Evolutionary conservation across 2,113 vertebrate genomes (phyloP).

Genomic region (Bagarius yarrelli): DNA sequence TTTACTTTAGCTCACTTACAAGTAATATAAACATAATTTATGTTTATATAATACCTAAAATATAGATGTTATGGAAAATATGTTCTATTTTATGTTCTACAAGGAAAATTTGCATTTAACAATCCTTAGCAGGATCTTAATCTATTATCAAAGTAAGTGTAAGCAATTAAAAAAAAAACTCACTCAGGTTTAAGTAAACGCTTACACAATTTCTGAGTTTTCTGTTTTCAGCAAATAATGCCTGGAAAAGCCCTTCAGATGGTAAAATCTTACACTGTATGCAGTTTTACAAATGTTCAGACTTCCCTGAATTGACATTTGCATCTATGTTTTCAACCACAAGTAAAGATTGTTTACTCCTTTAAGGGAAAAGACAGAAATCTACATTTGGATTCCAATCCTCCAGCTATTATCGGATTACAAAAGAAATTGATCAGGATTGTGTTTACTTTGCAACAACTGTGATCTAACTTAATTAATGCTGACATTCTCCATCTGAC

Average conservation of each 20-base stretch:
- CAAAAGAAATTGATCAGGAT: not conserved
- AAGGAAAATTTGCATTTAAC: not conserved
- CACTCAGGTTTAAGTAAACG: too few relatives aligned
- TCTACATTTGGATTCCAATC: not conserved
- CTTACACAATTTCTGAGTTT: too few relatives aligned
- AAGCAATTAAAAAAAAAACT: too few relatives aligned
- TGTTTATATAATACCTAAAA: too few relatives aligned
- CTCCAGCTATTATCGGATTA: not conserved
- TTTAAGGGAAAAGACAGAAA: not conserved
- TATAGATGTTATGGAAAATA: too few relatives aligned
- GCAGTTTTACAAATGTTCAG: not conserved
- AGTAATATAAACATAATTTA: too few relatives aligned
- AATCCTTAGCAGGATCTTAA: not conserved
- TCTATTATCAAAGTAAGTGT: not conserved
- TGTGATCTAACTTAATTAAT: not conserved
- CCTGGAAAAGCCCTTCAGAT: not conserved
- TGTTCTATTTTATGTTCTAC: too few relatives aligned
- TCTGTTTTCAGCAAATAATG: not conserved
- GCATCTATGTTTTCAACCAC: constrained; percentile 6
- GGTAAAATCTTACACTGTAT: not conserved
- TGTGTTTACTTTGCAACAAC: not conserved
- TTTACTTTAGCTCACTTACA: too few relatives aligned
- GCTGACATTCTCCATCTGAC: not conserved
- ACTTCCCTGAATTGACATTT: not conserved
- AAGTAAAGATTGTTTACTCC: not conserved